These are phyloP conservation scores for Mesodorylaimus sp. DNA, from an alignment of 2,888 invertebrate species.

Conservation along the genomic window DNA sequence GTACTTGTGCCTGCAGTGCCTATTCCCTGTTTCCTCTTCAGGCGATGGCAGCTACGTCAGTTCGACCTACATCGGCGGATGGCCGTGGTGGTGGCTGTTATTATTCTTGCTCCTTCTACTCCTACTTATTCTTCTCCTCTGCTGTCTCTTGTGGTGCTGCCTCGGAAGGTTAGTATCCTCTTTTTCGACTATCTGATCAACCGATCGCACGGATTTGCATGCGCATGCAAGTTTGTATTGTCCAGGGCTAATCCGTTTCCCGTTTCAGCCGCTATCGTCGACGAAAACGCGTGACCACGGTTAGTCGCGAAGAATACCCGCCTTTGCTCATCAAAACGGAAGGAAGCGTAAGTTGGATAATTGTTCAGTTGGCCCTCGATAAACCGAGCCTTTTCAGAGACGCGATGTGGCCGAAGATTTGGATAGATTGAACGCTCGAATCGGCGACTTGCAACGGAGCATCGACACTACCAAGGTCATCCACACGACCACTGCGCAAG, in stretches of 20 bases:
- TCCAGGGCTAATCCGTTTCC: not conserved
- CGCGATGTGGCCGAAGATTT: too few species aligned
- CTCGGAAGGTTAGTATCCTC: slow-evolving; percentile 19
- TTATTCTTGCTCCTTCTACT: slow-evolving; percentile 24
- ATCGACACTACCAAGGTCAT: too few species aligned
- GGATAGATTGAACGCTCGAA: too few species aligned
- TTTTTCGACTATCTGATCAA: not conserved
- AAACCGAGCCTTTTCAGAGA: too few species aligned
- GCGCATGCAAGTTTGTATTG: too few species aligned
- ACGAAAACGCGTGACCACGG: slow-evolving; percentile 1
- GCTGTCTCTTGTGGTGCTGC: slow-evolving; percentile 27
- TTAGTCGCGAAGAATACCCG: slow-evolving; percentile 12
- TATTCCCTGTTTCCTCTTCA: too few species aligned
- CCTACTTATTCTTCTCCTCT: slow-evolving; percentile 25
- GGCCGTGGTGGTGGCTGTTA: slow-evolving; percentile 32
- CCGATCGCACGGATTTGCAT: too few species aligned
- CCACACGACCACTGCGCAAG: too few species aligned
- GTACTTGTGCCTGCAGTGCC: too few species aligned
- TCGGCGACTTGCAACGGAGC: too few species aligned
- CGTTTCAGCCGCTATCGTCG: slow-evolving; percentile 19
- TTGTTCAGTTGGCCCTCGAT: too few species aligned
- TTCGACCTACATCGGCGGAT: slow-evolving; percentile 17
- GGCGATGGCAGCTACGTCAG: slow-evolving; percentile 12
- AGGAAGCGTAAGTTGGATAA: slow-evolving; percentile 13
- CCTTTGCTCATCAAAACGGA: slow-evolving; percentile 17